These are phyloP conservation scores for Columbina picui DNA, from an alignment of 2,113 vertebrate species.

Conservation along the genomic window DNA sequence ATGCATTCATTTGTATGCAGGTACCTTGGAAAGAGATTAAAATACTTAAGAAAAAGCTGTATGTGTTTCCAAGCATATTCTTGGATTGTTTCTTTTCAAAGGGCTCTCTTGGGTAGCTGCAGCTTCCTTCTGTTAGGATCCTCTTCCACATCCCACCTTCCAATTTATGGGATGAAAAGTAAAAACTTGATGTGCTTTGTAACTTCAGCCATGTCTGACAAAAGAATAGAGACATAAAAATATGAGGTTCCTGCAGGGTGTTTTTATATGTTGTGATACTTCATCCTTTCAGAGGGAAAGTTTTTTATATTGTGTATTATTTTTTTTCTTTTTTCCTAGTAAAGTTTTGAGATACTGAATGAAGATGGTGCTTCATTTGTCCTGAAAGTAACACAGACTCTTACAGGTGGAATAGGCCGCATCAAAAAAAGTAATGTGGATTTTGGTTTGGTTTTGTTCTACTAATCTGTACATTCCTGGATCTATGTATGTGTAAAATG, in stretches of 20 bases:
- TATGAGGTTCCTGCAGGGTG: background rate
- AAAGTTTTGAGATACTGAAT: constrained; percentile 64
- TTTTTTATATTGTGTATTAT: background rate
- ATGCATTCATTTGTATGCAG: background rate
- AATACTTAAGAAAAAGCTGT: background rate
- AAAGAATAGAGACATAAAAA: background rate
- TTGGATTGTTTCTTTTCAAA: background rate
- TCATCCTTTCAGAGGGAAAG: background rate
- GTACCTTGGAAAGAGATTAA: background rate
- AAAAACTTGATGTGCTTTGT: background rate
- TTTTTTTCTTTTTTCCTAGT: background rate
- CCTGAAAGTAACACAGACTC: constrained; percentile 59
- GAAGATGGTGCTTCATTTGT: constrained; percentile 70
- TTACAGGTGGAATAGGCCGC: constrained; percentile 53
- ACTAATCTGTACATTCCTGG: background rate
- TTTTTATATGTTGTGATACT: background rate
- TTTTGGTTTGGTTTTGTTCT: background rate
- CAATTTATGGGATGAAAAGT: background rate
- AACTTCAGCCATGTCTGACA: background rate
- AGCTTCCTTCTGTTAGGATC: background rate
- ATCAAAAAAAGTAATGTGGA: constrained; percentile 22
- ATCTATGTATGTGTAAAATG: background rate
- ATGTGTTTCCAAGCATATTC: background rate
- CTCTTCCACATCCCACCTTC: background rate
- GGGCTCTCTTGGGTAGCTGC: background rate